Base-by-base conservation (phyloP, 1,140 invertebrate genomes). In the Nephila pilipes region DNA sequence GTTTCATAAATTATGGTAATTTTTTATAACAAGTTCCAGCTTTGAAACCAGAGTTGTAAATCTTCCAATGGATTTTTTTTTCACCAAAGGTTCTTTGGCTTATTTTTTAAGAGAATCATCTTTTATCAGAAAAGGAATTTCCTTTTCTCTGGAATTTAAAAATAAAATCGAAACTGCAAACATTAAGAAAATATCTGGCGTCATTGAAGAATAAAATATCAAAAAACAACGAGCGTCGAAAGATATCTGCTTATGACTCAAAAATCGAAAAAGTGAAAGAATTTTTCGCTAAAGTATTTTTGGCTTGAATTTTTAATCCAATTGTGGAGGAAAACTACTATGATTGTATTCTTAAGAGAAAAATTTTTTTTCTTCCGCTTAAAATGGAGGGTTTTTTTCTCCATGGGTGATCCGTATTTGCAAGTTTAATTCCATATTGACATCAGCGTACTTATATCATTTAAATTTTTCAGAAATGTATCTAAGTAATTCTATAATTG, bases 91-190 rank as follows among this genome's bases (percentile, higher is more conserved):
- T 36, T 75, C 18, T 20, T 36, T 8, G 16, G 5, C 29, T 75
- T 8, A 32, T 32, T 75, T 75, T 36, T 75, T 18, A 25, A 6
- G 8, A 25, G 29, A 32, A 25, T 65, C 69, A 36, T 75, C 29
- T 36, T 75, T 75, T 32, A 75, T 75, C 29, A 29, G 69, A 75
- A 75, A 75, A 36, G 69, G 29, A 75, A 75, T 75, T 75, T 75
- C 69, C 32, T 18, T 75, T 75, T 6, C 29, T 32, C 20, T 18
- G 32, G 69, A 75, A 75, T 75, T 32, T 75, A 75, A 75, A 75
- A 75, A 75, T 75, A 75, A 75, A 75, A 75, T 32, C 69, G 32
- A 75, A 75, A 32, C 29, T 75, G 29, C 29, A 32, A 75, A 32
- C 69, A 75, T 75, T 75, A 75, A 75, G 69, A 75, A 75, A 75